These are phyloP conservation scores for Macroramphosus scolopax DNA, from an alignment of 2,797 vertebrate species.

Conservation along the genomic window DNA sequence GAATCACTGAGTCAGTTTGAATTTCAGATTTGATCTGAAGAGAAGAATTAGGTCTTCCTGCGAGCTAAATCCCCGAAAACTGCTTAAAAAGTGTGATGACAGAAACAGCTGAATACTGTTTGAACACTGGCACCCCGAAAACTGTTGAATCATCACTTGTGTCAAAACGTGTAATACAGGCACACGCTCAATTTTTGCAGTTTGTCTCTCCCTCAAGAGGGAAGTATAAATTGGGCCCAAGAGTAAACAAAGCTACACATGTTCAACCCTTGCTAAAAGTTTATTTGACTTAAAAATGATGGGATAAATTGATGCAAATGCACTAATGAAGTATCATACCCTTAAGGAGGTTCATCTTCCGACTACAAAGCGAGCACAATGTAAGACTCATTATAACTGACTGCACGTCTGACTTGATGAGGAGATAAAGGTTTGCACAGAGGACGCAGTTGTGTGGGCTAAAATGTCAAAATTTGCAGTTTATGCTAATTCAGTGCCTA, in stretches of 20 bases:
- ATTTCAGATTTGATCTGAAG: constrained; percentile 11
- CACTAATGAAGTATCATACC: constrained; percentile 12
- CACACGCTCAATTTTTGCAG: constrained; percentile 20
- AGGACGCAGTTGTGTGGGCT: constrained; percentile 33
- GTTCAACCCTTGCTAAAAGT: not conserved
- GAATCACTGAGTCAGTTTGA: constrained; percentile 7
- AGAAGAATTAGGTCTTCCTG: constrained; percentile 9
- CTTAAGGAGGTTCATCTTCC: constrained; percentile 14
- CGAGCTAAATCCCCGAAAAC: constrained; percentile 10
- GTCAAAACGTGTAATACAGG: constrained; percentile 22
- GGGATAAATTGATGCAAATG: constrained; percentile 24
- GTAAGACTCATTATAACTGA: constrained; percentile 8
- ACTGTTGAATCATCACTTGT: constrained; percentile 37
- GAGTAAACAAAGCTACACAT: constrained; percentile 17
- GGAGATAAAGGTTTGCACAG: constrained; percentile 6
- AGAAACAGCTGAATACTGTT: too few species aligned
- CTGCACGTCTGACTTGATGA: constrained; percentile 7
- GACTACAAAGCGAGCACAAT: constrained; percentile 14
- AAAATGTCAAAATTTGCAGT: constrained; percentile 29
- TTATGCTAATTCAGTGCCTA: constrained; percentile 27
- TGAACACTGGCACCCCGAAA: constrained; percentile 19
- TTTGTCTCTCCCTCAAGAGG: constrained; percentile 25
- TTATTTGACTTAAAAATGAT: constrained; percentile 27
- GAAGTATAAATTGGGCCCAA: constrained; percentile 11
- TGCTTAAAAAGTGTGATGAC: constrained; percentile 29